phyloP scores from a whole-genome alignment of 2,797 vertebrate species.

The Falco columbarius region DNA sequence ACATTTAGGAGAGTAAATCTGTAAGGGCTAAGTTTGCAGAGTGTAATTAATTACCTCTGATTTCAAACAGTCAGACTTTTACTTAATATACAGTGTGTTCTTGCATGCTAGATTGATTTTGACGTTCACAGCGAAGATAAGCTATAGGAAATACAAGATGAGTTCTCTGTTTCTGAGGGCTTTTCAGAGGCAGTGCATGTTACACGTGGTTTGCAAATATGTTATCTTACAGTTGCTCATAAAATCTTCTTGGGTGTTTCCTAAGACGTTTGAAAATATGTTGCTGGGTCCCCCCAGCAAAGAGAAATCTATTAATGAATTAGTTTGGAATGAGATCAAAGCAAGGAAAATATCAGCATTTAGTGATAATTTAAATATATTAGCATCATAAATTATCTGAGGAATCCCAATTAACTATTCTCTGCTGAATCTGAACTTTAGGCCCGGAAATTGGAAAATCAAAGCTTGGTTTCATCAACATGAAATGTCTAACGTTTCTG shows the following conservation, averaged over 20 bases:
- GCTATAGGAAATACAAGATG: background rate
- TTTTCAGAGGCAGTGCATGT: background rate
- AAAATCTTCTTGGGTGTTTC: background rate
- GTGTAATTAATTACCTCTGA: background rate
- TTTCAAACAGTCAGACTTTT: background rate
- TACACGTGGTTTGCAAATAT: background rate
- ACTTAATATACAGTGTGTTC: background rate
- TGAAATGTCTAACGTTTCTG: slow-evolving; percentile 62
- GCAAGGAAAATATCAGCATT: background rate
- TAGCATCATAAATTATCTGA: background rate
- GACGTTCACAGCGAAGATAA: background rate
- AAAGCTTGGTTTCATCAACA: slow-evolving; percentile 60
- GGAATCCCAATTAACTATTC: background rate
- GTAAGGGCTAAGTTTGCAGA: background rate
- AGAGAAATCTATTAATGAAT: background rate
- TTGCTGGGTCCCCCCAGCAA: background rate
- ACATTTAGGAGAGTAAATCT: background rate
- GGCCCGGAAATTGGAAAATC: slow-evolving; percentile 78
- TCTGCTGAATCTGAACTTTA: slow-evolving; percentile 49
- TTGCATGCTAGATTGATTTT: background rate
- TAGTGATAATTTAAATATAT: background rate
- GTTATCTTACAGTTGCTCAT: background rate
- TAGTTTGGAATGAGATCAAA: background rate
- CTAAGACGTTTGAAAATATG: background rate
- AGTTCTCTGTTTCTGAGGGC: background rate